Evolutionary conservation across 92 coral and sea anemone species (phyloP), one percentile per base, ranked within the genome.

Genomic region (Paragorgia papillata): DNA sequence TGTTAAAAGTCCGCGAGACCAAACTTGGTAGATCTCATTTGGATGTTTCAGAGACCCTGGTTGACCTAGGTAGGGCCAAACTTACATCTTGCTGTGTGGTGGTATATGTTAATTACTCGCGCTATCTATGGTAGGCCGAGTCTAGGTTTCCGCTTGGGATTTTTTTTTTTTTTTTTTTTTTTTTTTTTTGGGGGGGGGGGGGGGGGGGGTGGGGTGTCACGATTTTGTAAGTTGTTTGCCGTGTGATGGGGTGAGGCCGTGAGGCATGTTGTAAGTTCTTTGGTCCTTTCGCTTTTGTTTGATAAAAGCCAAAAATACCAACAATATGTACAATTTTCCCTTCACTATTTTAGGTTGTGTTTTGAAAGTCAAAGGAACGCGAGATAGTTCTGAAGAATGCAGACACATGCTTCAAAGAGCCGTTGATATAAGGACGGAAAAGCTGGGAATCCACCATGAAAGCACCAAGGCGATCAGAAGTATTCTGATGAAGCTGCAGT

Each of bases 401-500:
- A 86, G 87, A 43, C 65, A 75, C 43, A 85, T 87, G 22, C 82
- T 86, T 7, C 97, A 95, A 73, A 86, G 97, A 5, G 90, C 99
- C 25, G 73, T 95, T 7, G 99, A 95, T 81, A 95, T 95, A 44
- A 88, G 89, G 19, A 84, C 99, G 20, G 66, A 91, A 54, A 80
- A 89, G 53, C 83, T 91, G 30, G 99, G 99, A 9, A 91, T 91
- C 30, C 89, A 95, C 71, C 94, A 95, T 80, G 58, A 61, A 62
- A 60, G 85, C 0, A 86, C 95, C 56, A 91, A 91, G 64, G 70
- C 83, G 10, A 83, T 89, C 56, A 86, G 99, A 79, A 84, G 90
- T 22, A 86, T 84, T 7, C 88, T 95, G 18, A 85, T 89, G 92
- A 56, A 70, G 40, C 22, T 69, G 15, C 39, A 35, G 35, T 68